phyloP scores from a whole-genome alignment of 2,113 vertebrate genomes.

The Prionailurus bengalensis region DNA sequence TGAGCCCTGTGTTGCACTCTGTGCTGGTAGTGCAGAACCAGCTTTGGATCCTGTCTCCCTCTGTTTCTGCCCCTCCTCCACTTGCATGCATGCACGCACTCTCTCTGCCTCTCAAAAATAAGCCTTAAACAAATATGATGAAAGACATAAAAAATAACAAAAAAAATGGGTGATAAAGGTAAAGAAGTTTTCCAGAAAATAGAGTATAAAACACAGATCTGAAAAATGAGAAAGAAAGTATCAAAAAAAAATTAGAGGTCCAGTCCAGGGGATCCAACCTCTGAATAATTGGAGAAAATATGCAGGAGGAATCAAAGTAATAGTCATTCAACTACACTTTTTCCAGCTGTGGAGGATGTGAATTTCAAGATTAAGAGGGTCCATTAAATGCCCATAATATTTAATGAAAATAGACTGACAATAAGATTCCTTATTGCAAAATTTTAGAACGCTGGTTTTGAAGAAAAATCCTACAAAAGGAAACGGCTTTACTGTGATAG shows the following conservation, averaged over 20 bases:
- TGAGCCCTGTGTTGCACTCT: no score
- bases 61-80: no score
- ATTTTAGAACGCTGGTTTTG: conserved; percentile 4
- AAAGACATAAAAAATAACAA: neutral
- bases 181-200: neutral
- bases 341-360: neutral
- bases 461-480: neutral
- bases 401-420: neutral
- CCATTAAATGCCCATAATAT: neutral
- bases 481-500: neutral
- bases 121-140: neutral
- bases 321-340: neutral
- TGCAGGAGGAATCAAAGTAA: neutral
- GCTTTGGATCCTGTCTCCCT: no score
- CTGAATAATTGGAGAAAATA: conserved; percentile 1
- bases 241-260: neutral
- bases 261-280: neutral
- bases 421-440: neutral
- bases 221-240: neutral
- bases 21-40: no score
- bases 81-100: no score
- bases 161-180: neutral
- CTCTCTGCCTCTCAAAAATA: no score
- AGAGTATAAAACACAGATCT: neutral
- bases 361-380: neutral